These are phyloP conservation scores for Benthosema pterotum DNA, from an alignment of 2,797 vertebrate genomes.

Conservation along the genomic window DNA sequence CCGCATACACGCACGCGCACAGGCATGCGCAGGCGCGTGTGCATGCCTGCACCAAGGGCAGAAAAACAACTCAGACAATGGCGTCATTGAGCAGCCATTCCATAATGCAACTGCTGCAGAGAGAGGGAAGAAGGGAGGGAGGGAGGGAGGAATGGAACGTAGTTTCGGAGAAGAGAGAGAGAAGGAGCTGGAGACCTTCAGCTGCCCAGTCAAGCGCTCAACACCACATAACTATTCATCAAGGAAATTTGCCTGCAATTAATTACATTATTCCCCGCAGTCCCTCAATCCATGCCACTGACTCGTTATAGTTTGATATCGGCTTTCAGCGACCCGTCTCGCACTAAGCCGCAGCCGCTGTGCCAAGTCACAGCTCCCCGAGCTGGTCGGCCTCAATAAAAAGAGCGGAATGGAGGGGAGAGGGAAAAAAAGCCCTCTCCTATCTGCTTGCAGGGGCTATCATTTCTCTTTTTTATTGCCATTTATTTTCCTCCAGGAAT, in stretches of 20 bases:
- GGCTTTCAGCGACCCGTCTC: conserved; percentile 88
- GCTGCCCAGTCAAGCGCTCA: conserved; percentile 86
- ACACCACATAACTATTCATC: conserved; percentile 93
- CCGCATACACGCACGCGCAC: conserved; percentile 4
- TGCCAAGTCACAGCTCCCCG: conserved; percentile 93
- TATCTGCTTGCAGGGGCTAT: conserved; percentile 89
- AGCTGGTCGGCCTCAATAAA: conserved; percentile 89
- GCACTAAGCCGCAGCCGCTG: conserved; percentile 78
- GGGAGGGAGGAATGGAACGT: conserved; percentile 10
- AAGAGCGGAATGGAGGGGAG: conserved; percentile 67
- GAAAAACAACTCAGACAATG: conserved; percentile 27
- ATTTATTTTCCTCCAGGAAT: conserved; percentile 99
- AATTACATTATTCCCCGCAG: conserved; percentile 94
- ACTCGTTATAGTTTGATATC: conserved; percentile 89
- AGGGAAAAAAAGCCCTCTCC: conserved; percentile 80
- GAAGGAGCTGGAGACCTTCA: conserved; percentile 83
- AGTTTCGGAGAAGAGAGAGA: conserved; percentile 1
- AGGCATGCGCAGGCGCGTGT: too few species aligned
- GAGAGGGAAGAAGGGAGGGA: too few species aligned
- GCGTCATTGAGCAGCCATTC: conserved; percentile 36
- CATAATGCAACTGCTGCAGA: conserved; percentile 41
- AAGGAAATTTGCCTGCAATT: conserved; percentile 95
- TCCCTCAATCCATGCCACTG: conserved; percentile 84
- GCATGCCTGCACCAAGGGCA: neutral
- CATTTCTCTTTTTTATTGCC: conserved; percentile 98